Percentiles rank a stretch among this genome's conserved stretches.
Conservation (phyloP, 2,797 vertebrate genomes). For the Natrix natrix region DNA sequence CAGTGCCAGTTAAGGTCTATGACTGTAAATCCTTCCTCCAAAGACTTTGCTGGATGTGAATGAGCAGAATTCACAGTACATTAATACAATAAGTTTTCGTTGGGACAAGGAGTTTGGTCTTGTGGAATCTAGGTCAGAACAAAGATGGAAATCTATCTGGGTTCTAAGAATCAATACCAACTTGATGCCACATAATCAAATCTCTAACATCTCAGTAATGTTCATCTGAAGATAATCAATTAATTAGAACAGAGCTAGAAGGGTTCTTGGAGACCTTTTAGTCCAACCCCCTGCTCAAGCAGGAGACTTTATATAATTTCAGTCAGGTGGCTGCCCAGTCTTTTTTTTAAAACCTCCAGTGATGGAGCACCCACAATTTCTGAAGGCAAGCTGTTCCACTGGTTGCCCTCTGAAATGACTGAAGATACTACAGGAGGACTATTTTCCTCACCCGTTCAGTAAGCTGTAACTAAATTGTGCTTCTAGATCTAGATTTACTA, state of each 20-base stretch:
- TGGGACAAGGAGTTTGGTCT: too few species aligned
- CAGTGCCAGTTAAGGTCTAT: too few species aligned
- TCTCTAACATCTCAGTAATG: background rate
- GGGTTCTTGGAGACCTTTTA: background rate
- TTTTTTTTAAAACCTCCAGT: background rate
- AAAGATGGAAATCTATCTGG: background rate
- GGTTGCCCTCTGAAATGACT: background rate
- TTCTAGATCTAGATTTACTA: background rate
- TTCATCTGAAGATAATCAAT: background rate
- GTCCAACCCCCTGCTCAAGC: background rate
- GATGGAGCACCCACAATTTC: background rate
- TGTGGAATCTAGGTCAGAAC: too few species aligned
- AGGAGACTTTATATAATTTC: background rate
- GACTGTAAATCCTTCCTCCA: too few species aligned
- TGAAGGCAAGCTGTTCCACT: background rate
- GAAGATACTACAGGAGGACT: background rate
- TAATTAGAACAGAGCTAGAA: background rate
- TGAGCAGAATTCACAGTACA: too few species aligned
- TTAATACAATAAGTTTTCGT: too few species aligned
- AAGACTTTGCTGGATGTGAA: too few species aligned
- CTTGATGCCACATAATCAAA: background rate
- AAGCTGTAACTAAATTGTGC: background rate
- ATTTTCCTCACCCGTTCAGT: background rate
- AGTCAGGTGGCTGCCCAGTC: background rate
- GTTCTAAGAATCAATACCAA: background rate